Evolutionary conservation across 30 jellyfish, hydroid and myxozoan species (phyloP).

Genomic region (Aurelia coerulea): DNA sequence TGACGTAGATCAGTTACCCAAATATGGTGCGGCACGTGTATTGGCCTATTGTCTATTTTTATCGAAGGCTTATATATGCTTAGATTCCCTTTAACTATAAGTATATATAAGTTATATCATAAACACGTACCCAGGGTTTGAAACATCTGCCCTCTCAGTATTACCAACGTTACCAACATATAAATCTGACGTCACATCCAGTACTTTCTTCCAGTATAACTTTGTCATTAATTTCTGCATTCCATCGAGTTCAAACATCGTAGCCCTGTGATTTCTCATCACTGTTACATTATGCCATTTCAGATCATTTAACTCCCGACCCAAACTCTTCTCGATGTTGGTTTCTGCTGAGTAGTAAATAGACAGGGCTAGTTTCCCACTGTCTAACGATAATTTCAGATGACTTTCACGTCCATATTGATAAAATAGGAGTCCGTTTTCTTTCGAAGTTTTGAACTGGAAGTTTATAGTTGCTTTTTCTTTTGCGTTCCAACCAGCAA

Average conservation of each 20-base stretch:
- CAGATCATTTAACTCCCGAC: slow-evolving; percentile 45
- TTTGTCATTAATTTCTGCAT: slow-evolving; percentile 37
- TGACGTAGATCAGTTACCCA: too few relatives aligned
- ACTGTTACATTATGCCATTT: slow-evolving; percentile 67
- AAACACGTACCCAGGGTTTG: too few relatives aligned
- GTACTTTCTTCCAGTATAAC: slow-evolving; percentile 32
- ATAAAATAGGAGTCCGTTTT: slow-evolving; percentile 41
- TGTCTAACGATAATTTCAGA: slow-evolving; percentile 20
- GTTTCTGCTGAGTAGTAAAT: slow-evolving; percentile 30
- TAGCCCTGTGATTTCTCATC: slow-evolving; percentile 55
- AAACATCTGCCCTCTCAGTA: too few relatives aligned
- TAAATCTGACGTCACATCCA: slow-evolving; percentile 31
- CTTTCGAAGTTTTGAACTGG: slow-evolving; percentile 73
- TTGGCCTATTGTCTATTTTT: too few relatives aligned
- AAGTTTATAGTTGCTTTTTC: slow-evolving; percentile 68
- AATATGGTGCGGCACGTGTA: too few relatives aligned
- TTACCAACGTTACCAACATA: slow-evolving; percentile 30
- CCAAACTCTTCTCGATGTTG: slow-evolving; percentile 34
- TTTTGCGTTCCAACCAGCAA: slow-evolving; percentile 56
- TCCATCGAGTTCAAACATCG: slow-evolving; percentile 61
- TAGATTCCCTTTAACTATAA: too few relatives aligned
- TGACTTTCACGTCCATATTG: slow-evolving; percentile 22
- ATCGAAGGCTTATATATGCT: too few relatives aligned
- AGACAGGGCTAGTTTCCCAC: slow-evolving; percentile 36
- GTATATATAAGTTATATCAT: too few relatives aligned